Evolutionary conservation across 2,797 vertebrate species (phyloP).

Genomic region (Eutrigla gurnardus): DNA sequence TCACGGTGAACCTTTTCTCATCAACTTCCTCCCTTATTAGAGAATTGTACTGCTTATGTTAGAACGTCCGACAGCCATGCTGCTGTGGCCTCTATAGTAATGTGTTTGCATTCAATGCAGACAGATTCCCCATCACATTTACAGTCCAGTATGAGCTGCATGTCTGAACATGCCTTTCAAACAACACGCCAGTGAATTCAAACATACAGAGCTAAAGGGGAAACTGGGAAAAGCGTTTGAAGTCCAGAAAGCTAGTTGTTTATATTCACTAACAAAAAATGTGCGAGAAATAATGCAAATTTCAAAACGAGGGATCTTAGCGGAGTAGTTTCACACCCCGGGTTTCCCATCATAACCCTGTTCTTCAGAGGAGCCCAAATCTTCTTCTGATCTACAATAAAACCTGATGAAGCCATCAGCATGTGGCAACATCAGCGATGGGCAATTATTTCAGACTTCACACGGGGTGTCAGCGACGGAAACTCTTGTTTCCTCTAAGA

Average conservation of each 20-base stretch:
- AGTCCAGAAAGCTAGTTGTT: not conserved
- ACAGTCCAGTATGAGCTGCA: not conserved
- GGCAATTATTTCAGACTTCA: slow-evolving; percentile 27
- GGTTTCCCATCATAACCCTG: not conserved
- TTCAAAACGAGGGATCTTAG: not conserved
- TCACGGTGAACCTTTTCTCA: not conserved
- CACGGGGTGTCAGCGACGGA: slow-evolving; percentile 13
- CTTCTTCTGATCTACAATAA: not conserved
- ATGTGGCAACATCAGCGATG: not conserved
- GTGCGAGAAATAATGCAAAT: not conserved
- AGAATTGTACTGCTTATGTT: not conserved
- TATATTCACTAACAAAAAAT: not conserved
- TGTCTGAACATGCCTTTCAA: not conserved
- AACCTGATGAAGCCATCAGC: slow-evolving; percentile 1
- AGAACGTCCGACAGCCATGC: not conserved
- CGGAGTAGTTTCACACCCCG: not conserved
- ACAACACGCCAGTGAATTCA: not conserved
- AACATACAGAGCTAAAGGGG: not conserved
- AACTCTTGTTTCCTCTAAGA: slow-evolving; percentile 44
- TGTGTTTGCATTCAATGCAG: not conserved
- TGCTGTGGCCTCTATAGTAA: not conserved
- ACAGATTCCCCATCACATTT: not conserved
- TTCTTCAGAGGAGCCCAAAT: not conserved
- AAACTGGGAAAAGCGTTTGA: not conserved
- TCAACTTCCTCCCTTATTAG: not conserved